Evolutionary conservation across 2,113 vertebrate species (phyloP).

Genomic region (Anoura caudifer): DNA sequence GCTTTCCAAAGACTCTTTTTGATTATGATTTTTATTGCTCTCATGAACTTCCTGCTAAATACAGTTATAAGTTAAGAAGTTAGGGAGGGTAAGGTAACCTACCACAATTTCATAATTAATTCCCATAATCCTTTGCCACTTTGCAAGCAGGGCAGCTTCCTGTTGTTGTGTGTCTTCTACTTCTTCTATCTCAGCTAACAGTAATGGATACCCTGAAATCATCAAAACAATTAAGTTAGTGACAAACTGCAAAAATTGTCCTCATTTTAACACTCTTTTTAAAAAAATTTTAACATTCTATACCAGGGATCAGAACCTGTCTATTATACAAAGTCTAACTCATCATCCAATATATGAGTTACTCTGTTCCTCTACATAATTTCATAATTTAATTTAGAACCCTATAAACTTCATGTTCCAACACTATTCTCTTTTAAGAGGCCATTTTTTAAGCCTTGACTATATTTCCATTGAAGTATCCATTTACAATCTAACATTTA

Average conservation of each 20-base stretch:
- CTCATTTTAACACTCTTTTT: not conserved
- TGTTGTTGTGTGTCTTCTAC: constrained; percentile 45
- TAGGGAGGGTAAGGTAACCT: constrained; percentile 69
- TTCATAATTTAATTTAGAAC: not conserved
- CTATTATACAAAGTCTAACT: not conserved
- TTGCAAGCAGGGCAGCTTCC: constrained; percentile 78
- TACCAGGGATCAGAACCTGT: not conserved
- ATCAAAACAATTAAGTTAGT: not conserved
- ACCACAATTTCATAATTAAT: constrained; percentile 92
- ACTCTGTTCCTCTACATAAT: not conserved
- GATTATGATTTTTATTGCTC: not conserved
- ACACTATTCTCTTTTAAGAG: not conserved
- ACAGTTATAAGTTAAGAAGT: not conserved
- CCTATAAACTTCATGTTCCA: not conserved
- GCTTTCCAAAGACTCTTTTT: not conserved
- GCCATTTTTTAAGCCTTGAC: not conserved
- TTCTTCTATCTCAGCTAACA: constrained; percentile 74
- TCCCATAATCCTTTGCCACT: constrained; percentile 92
- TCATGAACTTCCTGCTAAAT: not conserved
- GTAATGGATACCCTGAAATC: constrained; percentile 45
- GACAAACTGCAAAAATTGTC: not conserved
- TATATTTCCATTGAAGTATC: not conserved
- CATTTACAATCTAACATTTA: not conserved
- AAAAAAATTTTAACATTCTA: not conserved
- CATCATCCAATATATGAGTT: not conserved